Evolutionary conservation across 2,888 invertebrate species (phyloP), one percentile per base, ranked within the genome.

Genomic region (Eulithis prunata): DNA sequence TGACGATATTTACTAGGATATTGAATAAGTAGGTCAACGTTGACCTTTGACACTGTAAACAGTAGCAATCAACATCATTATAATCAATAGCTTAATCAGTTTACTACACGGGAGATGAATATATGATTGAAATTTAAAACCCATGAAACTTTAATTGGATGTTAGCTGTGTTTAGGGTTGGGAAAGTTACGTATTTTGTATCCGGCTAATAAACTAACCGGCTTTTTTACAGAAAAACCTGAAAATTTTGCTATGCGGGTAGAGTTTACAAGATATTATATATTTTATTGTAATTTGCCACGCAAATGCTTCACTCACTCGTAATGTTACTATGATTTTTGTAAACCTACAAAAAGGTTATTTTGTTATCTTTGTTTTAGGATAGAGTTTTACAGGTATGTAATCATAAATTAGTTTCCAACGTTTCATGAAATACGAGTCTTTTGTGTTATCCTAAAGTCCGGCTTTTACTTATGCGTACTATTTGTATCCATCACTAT

Each of bases 111-210:
- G 51, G 11, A 14, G 43, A 58, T 58, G 45, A 62, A 60, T 68
- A 63, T 57, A 63, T 56, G 65, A 69, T 58, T 57, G 66, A 41
- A 66, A 67, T 60, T 58, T 51, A 51, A 55, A 14, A 62, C 61
- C 54, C 66, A 64, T 52, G 57, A 64, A 66, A 61, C 61, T 41
- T 51, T 71, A 67, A 70, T 72, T 69, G 56, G 49, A 41, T 52
- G 62, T 52, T 53, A 41, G 43, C 36, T 51, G 14, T 59, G 32
- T 41, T 46, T 41, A 58, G 54, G 14, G 36, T 32, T 54, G 32
- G 41, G 54, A 4, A 41, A 7, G 8, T 38, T 38, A 13, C 13
- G 53, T n/a, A 8, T 38, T 53, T 36, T 36, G 32, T 38, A 41
- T 41, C 41, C 32, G 28, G 10, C 3, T 28, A 28, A 21, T 8